A percentile compares a stretch with the other conserved stretches of the same genome.
phyloP scores from a whole-genome alignment of 2,113 vertebrate species.

The Willisornis vidua region DNA sequence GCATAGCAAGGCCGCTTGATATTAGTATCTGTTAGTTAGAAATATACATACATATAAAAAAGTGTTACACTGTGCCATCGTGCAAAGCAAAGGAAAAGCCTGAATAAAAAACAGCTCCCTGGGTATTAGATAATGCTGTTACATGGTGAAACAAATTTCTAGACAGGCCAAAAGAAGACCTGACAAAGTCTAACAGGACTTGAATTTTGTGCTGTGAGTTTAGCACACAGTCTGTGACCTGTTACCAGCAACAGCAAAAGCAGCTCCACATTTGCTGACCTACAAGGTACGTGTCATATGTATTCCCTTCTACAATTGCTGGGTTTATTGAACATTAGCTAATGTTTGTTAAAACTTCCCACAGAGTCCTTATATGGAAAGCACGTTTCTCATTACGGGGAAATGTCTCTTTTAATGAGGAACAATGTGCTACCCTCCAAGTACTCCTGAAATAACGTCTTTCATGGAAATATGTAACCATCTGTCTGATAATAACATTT shows the following conservation, averaged over 20 bases:
- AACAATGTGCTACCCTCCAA: not conserved
- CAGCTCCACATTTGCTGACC: not conserved
- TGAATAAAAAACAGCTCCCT: not conserved
- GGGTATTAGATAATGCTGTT: not conserved
- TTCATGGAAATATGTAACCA: not conserved
- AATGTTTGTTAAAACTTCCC: not conserved
- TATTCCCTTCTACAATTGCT: not conserved
- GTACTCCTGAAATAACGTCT: not conserved
- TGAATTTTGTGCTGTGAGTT: not conserved
- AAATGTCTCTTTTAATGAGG: not conserved
- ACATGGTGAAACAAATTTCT: not conserved
- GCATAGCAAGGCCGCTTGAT: not conserved
- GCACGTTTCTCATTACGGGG: not conserved
- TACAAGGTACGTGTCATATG: not conserved
- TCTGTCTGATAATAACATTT: conserved; percentile 4
- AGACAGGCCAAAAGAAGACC: not conserved
- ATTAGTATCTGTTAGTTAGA: not conserved
- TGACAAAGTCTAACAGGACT: not conserved
- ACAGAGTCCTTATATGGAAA: not conserved
- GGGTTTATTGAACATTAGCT: not conserved
- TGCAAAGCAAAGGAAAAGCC: not conserved
- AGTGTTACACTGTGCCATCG: not conserved
- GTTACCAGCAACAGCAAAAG: not conserved
- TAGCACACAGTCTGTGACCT: not conserved
- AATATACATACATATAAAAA: not conserved